Conservation (phyloP, 1,140 invertebrate species). For the Drosophila varians region DNA sequence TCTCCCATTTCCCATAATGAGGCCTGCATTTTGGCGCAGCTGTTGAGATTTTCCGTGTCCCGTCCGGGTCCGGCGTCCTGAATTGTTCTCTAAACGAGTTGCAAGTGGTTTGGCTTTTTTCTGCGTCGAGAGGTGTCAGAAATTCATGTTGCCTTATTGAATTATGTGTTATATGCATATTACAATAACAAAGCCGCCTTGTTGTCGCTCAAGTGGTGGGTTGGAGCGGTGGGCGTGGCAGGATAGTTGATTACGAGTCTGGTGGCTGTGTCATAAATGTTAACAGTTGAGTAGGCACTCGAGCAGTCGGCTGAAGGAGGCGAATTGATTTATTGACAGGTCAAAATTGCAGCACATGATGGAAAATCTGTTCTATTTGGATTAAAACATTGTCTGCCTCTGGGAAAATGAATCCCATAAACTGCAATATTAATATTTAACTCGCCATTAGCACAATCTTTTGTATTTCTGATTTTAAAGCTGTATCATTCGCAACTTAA, state of each 20-base stretch:
- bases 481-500: conserved; percentile 2
- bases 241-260: conserved; percentile 13
- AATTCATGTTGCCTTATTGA: conserved; percentile 74
- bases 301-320: no score
- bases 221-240: conserved; percentile 43
- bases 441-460: no score
- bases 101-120: conserved; percentile 43
- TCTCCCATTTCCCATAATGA: conserved; percentile 54
- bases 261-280: conserved; percentile 23
- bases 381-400: not conserved
- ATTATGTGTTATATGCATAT: conserved; percentile 64
- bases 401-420: no score
- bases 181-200: conserved; percentile 44
- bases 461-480: not conserved
- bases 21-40: conserved; percentile 56
- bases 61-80: conserved; percentile 16
- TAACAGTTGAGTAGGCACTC: conserved; percentile 53
- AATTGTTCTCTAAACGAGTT: conserved; percentile 21
- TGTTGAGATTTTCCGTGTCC: conserved; percentile 60
- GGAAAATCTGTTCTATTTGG: conserved; percentile 41
- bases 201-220: conserved; percentile 44
- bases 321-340: conserved; percentile 43
- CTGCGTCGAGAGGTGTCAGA: conserved; percentile 55
- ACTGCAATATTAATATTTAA: no score
- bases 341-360: conserved; percentile 22